Base-by-base conservation (phyloP, 1,140 invertebrate species). In the Magallana gigas region DNA sequence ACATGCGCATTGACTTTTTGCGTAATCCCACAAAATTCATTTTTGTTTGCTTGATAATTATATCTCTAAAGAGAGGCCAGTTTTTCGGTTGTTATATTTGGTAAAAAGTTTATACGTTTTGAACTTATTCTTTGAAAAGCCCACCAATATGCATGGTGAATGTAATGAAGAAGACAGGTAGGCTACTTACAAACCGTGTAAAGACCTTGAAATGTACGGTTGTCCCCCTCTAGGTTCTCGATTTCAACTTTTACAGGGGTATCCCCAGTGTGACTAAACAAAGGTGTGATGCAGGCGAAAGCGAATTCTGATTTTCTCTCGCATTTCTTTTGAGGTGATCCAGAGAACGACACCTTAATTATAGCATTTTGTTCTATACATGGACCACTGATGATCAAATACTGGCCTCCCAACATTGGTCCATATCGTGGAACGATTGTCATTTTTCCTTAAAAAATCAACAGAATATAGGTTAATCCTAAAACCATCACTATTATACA, bases 391-490 rank as follows among this genome's bases (percentile, higher is more conserved):
- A 88, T 58, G 5, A 62, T 14, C 16, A 85, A 23, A 11, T 23
- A 16, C 18, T 85, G 57, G 14, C 87, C 87, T 9, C 87, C 87
- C 68, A 88, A 76, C 76, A 88, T 83, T 9, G 76, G 48, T 1
- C 56, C 29, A 60, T 88, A 85, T n/a, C 84, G 76, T 12, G 87
- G 87, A 14, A 59, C 14, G 14, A 88, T 83, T 6, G 87, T 85
- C 23, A 88, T 80, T 0, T 14, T 68, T 83, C 87, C 87, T 88
- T 4, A n/a, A 36, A 68, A 81, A 58, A 6, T 57, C n/a, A 57
- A 1, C 18, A 71, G 5, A 71, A 23, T 71, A 23, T 23, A 23
- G 23, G 23, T 23, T 23, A 23, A 23, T 23, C 23, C 23, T 23
- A 23, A 23, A 23, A 23, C 23, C 23, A 23, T 23, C 23, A 23